Percentiles rank a stretch among this genome's conserved stretches.
Evolutionary conservation across 2,797 vertebrate species (phyloP).

Genomic region (Myioborus miniatus): DNA sequence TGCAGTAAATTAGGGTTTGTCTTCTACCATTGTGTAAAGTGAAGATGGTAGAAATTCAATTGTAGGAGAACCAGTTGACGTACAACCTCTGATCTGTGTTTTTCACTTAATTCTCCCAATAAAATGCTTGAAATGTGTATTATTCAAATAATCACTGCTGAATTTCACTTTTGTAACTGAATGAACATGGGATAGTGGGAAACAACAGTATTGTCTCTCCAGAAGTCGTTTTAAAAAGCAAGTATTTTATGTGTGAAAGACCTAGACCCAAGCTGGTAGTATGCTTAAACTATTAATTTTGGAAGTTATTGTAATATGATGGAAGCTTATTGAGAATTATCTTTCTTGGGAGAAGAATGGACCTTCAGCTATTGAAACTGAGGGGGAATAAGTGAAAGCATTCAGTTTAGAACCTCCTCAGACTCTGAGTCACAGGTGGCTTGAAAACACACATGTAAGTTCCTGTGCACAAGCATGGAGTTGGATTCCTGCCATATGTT

Average conservation of each 20-base stretch:
- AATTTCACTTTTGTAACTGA: background rate
- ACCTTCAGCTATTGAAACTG: background rate
- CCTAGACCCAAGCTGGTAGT: background rate
- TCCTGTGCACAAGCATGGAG: rapidly evolving
- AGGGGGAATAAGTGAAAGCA: background rate
- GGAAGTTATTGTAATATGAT: background rate
- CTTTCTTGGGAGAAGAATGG: background rate
- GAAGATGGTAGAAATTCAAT: slow-evolving; percentile 39
- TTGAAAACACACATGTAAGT: background rate
- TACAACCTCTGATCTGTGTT: background rate
- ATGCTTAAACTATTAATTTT: background rate
- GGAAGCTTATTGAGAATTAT: background rate
- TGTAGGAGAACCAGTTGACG: background rate
- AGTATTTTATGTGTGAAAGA: background rate
- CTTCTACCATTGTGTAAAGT: background rate
- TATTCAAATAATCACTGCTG: background rate
- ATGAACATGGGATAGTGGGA: background rate
- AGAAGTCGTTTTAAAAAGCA: background rate
- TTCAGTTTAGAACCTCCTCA: background rate
- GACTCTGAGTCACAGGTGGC: background rate
- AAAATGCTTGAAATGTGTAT: background rate
- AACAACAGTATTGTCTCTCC: background rate
- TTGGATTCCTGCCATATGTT: background rate
- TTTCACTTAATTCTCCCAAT: slow-evolving; percentile 7
- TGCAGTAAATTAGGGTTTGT: slow-evolving; percentile 65